phyloP scores from a whole-genome alignment of 1,140 invertebrate species.

The Holcopasites calliopsidis region DNA sequence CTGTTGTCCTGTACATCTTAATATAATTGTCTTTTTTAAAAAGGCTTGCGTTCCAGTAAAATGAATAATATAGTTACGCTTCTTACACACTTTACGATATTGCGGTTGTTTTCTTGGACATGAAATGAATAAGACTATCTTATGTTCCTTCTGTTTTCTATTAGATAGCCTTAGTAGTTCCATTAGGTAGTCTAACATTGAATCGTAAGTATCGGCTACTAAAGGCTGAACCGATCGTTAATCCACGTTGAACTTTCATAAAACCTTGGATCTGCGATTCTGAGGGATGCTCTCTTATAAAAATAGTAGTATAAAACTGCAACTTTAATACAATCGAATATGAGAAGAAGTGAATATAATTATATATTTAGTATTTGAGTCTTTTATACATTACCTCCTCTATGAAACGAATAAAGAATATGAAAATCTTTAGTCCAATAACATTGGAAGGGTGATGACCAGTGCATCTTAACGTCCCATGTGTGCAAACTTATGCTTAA shows the following conservation, averaged over 20 bases:
- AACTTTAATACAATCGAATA: constrained; percentile 76
- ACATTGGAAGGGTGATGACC: constrained; percentile 78
- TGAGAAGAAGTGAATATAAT: constrained; percentile 19
- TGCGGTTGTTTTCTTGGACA: too few species aligned
- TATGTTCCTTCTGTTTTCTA: constrained; percentile 20
- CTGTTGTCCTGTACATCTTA: constrained; percentile 9
- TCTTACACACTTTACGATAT: background rate
- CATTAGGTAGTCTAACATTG: background rate
- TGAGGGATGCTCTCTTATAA: constrained; percentile 85
- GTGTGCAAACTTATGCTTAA: constrained; percentile 81
- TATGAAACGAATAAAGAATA: constrained; percentile 81
- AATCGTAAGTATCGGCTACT: constrained; percentile 45
- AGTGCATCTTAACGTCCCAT: constrained; percentile 81
- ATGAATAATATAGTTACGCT: background rate
- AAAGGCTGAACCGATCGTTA: constrained; percentile 79
- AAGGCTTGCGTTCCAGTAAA: background rate
- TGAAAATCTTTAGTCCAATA: constrained; percentile 82
- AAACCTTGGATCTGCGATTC: constrained; percentile 86
- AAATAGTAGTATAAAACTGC: constrained; percentile 87
- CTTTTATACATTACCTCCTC: constrained; percentile 79
- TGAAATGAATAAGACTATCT: too few species aligned
- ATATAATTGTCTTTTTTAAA: background rate
- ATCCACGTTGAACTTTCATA: constrained; percentile 87
- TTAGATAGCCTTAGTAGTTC: background rate
- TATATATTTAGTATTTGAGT: background rate